A percentile compares a stretch with the other conserved stretches of the same genome.
Evolutionary conservation across 2,113 vertebrate species (phyloP).

Genomic region (Leucoraja erinaceus): DNA sequence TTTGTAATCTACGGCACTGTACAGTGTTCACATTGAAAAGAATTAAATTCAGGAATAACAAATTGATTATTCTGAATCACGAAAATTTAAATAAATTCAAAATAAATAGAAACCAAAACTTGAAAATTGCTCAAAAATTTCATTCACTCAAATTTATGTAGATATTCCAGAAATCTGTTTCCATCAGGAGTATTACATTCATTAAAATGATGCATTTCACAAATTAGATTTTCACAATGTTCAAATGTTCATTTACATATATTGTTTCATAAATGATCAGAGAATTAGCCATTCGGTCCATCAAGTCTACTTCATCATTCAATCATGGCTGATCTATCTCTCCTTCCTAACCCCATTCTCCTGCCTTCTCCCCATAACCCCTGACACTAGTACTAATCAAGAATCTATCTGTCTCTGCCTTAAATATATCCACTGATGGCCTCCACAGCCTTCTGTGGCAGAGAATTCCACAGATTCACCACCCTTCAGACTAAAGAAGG

Average conservation of each 20-base stretch:
- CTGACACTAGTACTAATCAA: too few relatives aligned
- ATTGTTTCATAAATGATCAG: not conserved
- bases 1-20: not conserved
- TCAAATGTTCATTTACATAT: not conserved
- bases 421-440: too few relatives aligned
- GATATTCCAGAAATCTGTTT: too few relatives aligned
- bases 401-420: too few relatives aligned
- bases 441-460: too few relatives aligned
- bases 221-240: not conserved
- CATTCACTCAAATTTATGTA: not conserved
- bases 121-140: not conserved
- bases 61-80: not conserved
- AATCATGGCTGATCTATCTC: too few relatives aligned
- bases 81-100: not conserved
- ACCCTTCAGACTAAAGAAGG: too few relatives aligned
- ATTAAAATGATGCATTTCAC: constrained; percentile 12
- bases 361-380: too few relatives aligned
- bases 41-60: not conserved
- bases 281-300: too few relatives aligned
- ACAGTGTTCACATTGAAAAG: not conserved
- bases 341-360: too few relatives aligned
- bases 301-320: too few relatives aligned
- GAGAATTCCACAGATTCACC: too few relatives aligned
- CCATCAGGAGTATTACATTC: not conserved
- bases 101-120: not conserved